Conservation (phyloP, 2,113 vertebrate genomes). For the Pteronura brasiliensis region DNA sequence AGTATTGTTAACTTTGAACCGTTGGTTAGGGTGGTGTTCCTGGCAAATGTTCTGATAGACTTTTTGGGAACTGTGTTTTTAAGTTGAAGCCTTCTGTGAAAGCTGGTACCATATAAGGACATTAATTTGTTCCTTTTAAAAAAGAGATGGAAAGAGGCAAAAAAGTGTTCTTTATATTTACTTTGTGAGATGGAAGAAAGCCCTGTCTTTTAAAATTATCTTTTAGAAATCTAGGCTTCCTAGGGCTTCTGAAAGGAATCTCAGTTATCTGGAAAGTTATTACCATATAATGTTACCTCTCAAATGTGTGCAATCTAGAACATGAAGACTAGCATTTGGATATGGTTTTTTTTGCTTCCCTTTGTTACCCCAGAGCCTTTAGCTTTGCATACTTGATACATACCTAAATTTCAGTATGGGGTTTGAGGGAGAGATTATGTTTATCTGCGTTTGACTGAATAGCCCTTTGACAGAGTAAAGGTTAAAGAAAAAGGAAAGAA, state of each 20-base stretch:
- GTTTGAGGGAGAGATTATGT: neutral
- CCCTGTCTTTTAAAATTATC: neutral
- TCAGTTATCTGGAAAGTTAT: neutral
- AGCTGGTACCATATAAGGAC: neutral
- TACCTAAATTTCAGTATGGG: neutral
- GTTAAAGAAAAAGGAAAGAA: neutral
- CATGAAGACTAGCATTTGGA: neutral
- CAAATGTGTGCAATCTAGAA: neutral
- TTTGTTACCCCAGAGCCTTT: neutral
- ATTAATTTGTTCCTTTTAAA: neutral
- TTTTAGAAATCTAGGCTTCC: neutral
- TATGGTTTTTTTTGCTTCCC: neutral
- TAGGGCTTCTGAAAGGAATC: neutral
- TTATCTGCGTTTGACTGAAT: neutral
- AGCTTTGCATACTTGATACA: neutral
- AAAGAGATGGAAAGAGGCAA: neutral
- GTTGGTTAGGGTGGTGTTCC: neutral
- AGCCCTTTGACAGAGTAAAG: neutral
- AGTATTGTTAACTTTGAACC: neutral
- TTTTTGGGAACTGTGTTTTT: neutral
- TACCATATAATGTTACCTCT: neutral
- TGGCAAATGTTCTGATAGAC: neutral
- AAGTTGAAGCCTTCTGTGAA: neutral
- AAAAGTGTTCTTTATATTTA: neutral
- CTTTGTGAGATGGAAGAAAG: neutral